A percentile compares a stretch with the other conserved stretches of the same genome.
Conservation (phyloP, 2,888 invertebrate species). For the Philereme transversata region DNA sequence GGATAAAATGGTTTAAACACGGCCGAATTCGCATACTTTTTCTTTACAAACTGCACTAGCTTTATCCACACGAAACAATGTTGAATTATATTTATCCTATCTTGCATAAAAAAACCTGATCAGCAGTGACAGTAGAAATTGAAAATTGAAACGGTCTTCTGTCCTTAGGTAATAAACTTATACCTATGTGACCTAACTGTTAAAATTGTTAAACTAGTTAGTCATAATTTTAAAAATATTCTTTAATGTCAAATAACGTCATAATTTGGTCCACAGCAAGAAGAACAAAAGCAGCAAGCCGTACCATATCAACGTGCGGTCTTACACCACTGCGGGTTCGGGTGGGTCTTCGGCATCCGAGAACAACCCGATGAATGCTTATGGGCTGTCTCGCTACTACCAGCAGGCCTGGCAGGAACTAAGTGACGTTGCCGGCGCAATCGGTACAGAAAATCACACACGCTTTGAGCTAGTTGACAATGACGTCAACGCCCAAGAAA, state of each 20-base stretch:
- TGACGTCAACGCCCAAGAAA: conserved; percentile 82
- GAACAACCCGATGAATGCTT: conserved; percentile 82
- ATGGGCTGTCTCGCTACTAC: conserved; percentile 94
- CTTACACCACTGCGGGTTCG: conserved; percentile 95
- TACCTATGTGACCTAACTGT: no score
- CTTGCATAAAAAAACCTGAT: no score
- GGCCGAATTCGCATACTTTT: not conserved
- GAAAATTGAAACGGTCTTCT: no score
- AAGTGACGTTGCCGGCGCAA: conserved; percentile 89
- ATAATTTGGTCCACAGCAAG: conserved; percentile 51
- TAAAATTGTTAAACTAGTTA: no score
- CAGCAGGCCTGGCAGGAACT: conserved; percentile 97
- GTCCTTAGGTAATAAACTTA: no score
- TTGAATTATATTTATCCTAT: not conserved
- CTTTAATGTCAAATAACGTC: not conserved
- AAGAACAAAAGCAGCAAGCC: conserved; percentile 89
- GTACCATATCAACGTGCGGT: conserved; percentile 94
- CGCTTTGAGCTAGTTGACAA: conserved; percentile 90
- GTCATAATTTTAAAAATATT: no score
- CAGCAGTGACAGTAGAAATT: no score
- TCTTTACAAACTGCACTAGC: not conserved
- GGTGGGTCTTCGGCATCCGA: conserved; percentile 95
- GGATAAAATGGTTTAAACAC: not conserved
- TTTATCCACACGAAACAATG: not conserved
- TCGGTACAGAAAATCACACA: conserved; percentile 52